Evolutionary conservation across 2,888 invertebrate species (phyloP), one percentile per base, ranked within the genome.

Genomic region (Pachydiplax longipennis): DNA sequence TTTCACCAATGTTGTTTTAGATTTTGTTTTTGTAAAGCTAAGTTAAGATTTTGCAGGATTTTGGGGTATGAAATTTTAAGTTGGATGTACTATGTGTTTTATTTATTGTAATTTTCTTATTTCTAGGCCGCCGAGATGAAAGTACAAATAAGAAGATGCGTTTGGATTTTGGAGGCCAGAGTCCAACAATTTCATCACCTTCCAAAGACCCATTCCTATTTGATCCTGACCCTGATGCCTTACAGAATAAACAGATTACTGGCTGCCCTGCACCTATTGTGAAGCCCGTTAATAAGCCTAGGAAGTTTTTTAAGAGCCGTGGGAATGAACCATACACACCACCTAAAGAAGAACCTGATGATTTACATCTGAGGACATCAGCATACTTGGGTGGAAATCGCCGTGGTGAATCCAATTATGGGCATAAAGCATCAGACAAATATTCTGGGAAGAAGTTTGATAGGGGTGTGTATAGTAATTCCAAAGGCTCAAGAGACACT

Each of bases 291-390:
- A 92, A 94, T 12, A 97, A 97, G 93, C 98, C 98, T 81, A 97
- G 98, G 93, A 98, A 98, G 93, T 98, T 98, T 94, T 98, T 98
- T 93, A 98, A 98, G 93, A 98, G 97, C 93, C 96, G 97, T 90
- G 97, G 97, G 94, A 95, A 96, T 81, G 92, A 91, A 81, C 87
- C 81, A 90, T 35, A 91, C 90, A 22, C 91, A 91, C 37, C 92
- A 90, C 65, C n/a, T 53, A 40, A 91, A 53, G 48, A 90, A 81
- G 80, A 91, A 80, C 35, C 91, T 44, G 93, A 93, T 91, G 95
- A 96, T 91, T 92, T 93, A 90, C 92, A 92, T 65, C 92, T 92
- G 31, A 93, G 93, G 82, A 92, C 93, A 44, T 92, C 93, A 73
- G 35, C 82, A 18, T 81, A 91, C 81, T 73, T 90, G 48, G 91